These are phyloP conservation scores for Torymus auratus DNA, from an alignment of 2,888 invertebrate genomes.

Conservation along the genomic window DNA sequence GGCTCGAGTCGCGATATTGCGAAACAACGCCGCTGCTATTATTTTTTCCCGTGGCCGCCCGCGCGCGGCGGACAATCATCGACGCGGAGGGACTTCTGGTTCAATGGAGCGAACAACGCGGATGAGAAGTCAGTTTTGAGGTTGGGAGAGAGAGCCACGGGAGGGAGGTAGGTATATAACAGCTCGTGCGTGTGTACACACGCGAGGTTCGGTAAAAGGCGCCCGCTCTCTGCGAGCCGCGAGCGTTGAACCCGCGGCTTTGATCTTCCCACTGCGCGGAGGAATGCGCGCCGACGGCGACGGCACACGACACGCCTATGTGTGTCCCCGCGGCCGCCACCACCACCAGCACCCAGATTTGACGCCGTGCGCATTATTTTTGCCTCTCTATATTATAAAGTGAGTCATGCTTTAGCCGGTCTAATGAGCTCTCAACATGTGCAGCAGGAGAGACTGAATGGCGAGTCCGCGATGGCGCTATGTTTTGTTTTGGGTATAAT, in stretches of 20 bases:
- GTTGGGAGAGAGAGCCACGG: too few species aligned
- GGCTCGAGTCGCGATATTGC: background rate
- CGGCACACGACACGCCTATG: conserved; percentile 39
- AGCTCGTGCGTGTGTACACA: background rate
- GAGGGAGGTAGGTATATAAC: background rate
- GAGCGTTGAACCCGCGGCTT: conserved; percentile 50
- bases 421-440: conserved; percentile 34
- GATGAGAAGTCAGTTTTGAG: conserved; percentile 14
- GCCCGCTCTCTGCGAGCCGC: background rate
- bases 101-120: conserved; percentile 14
- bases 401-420: background rate
- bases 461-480: too few species aligned
- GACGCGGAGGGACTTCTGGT: background rate
- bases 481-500: too few species aligned
- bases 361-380: conserved; percentile 20
- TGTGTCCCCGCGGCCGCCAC: background rate
- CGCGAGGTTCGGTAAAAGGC: conserved; percentile 1
- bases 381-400: conserved; percentile 6
- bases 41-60: background rate
- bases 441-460: background rate
- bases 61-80: conserved; percentile 9
- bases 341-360: too few species aligned
- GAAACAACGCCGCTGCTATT: background rate
- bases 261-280: conserved; percentile 41
- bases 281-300: conserved; percentile 15